phyloP scores from a whole-genome alignment of 64 coral and sea anemone genomes.

The Trachythela sp. region DNA sequence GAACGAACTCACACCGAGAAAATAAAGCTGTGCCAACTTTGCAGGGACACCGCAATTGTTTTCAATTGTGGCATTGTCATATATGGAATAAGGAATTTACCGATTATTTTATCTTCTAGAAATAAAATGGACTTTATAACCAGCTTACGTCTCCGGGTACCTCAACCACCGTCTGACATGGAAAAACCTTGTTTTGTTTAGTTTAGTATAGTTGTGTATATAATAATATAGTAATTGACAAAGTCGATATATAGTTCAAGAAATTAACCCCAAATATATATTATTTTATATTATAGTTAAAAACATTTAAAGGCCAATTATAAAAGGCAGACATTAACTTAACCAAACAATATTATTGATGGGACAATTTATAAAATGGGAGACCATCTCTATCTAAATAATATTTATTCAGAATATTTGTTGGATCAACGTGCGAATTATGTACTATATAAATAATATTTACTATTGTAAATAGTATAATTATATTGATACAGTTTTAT shows the following conservation, averaged over 20 bases:
- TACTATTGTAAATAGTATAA: slow-evolving; percentile 3
- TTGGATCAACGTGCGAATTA: background rate
- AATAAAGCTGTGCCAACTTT: too few species aligned
- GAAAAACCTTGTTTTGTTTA: slow-evolving; percentile 14
- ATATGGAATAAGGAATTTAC: background rate
- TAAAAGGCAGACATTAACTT: background rate
- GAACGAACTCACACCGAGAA: too few species aligned
- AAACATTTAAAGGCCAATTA: background rate
- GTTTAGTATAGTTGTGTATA: background rate
- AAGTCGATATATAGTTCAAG: background rate
- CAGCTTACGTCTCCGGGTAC: background rate
- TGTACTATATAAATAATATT: slow-evolving; percentile 3
- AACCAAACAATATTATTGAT: background rate
- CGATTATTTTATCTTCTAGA: background rate
- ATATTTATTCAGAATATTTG: slow-evolving; percentile 2
- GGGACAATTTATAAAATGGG: background rate
- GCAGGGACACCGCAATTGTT: too few species aligned
- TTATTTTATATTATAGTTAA: background rate
- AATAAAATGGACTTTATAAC: slow-evolving; percentile 24
- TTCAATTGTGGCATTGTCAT: too few species aligned
- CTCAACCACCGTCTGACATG: slow-evolving; percentile 17
- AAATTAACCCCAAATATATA: background rate
- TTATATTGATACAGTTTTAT: slow-evolving; percentile 23
- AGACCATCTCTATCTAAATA: background rate
- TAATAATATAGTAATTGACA: background rate